A percentile compares a stretch with the other conserved stretches of the same genome.
These are phyloP conservation scores for Pangasianodon gigas DNA, from an alignment of 2,113 vertebrate genomes.

Conservation along the genomic window DNA sequence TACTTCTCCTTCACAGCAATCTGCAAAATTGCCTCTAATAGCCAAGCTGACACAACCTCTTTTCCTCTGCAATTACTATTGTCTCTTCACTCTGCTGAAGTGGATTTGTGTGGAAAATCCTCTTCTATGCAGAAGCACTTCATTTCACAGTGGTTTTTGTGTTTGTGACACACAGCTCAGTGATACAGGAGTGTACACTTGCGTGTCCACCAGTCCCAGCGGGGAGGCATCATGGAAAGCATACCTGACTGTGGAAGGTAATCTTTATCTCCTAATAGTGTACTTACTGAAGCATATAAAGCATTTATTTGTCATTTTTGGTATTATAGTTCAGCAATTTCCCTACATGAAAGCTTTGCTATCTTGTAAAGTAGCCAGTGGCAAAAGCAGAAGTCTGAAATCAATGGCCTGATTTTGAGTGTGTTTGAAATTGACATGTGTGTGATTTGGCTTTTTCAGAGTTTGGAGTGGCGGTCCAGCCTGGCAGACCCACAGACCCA, in stretches of 20 bases:
- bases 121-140: slow-evolving; percentile 16
- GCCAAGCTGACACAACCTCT: slow-evolving; percentile 32
- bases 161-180: slow-evolving; percentile 77
- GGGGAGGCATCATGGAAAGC: slow-evolving; percentile 96
- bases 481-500: slow-evolving; percentile 92
- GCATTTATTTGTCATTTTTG: not conserved
- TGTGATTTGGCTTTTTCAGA: slow-evolving; percentile 70
- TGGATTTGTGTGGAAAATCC: not conserved
- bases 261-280: not conserved
- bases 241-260: slow-evolving; percentile 94
- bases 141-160: slow-evolving; percentile 12
- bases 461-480: slow-evolving; percentile 91
- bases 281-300: not conserved
- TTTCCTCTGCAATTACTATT: slow-evolving; percentile 18
- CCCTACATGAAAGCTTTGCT: not conserved
- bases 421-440: not conserved
- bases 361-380: not conserved
- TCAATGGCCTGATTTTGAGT: not conserved
- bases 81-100: slow-evolving; percentile 17
- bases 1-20: slow-evolving; percentile 5
- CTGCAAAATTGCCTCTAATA: slow-evolving; percentile 38
- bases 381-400: not conserved
- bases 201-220: slow-evolving; percentile 91
- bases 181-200: slow-evolving; percentile 92
- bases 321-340: not conserved